A percentile compares a stretch with the other conserved stretches of the same genome.
These are phyloP conservation scores for Pluvianellus socialis DNA, from an alignment of 2,113 vertebrate species.

Conservation along the genomic window DNA sequence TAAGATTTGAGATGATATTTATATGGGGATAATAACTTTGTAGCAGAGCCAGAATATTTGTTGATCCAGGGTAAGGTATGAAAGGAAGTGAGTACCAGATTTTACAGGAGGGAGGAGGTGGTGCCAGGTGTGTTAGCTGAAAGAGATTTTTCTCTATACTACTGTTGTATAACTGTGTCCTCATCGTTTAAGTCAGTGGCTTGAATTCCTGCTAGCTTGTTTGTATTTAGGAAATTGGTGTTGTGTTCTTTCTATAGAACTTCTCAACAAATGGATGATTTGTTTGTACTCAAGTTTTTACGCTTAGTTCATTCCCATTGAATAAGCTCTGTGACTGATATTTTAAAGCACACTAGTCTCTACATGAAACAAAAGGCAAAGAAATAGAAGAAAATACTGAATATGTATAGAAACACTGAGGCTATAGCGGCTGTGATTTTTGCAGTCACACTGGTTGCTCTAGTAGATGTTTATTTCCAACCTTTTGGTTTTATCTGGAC, in stretches of 20 bases:
- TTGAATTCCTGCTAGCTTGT: neutral
- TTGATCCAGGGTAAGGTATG: neutral
- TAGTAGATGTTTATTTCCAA: neutral
- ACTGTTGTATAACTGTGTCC: neutral
- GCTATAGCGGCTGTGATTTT: neutral
- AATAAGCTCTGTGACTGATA: too few relatives aligned
- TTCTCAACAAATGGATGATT: too few relatives aligned
- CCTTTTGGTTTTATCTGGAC: neutral
- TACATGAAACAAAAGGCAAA: neutral
- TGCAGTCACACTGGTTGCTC: neutral
- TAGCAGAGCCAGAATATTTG: neutral
- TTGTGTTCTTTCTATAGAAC: too few relatives aligned
- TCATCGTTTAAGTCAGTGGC: neutral
- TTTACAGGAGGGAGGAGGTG: neutral
- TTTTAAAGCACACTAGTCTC: neutral
- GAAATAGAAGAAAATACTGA: neutral
- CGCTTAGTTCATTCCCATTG: too few relatives aligned
- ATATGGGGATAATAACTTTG: neutral
- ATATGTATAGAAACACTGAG: neutral
- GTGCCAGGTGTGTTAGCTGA: neutral
- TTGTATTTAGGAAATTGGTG: neutral
- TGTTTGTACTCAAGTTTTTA: too few relatives aligned
- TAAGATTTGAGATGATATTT: neutral
- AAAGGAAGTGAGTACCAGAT: neutral
- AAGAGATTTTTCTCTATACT: neutral